Base-by-base conservation (phyloP, 2,797 vertebrate species). In the Cossypha caffra region DNA sequence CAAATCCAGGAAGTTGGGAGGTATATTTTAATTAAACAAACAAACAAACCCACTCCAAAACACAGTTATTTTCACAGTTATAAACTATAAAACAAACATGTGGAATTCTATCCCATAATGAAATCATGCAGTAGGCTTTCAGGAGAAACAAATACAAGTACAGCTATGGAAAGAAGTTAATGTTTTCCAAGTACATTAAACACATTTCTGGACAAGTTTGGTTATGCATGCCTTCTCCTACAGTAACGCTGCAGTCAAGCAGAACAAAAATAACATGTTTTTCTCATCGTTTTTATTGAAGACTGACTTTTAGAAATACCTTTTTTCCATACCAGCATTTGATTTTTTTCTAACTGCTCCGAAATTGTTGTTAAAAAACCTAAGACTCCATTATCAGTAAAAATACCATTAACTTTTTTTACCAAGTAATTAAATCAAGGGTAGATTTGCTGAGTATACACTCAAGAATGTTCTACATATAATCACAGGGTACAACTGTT, bases 141-240 rank as follows among this genome's bases (percentile, higher is more conserved):
- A 31, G 51, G 10, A 86, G 57, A 31, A 86, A 93, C 24, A 91
- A 80, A 67, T 58, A 81, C 48, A 85, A 67, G 57, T 52, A 74
- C n/a, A 88, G 58, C 52, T 74, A 80, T 24, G 69, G 31, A 85
- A 77, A 82, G n/a, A 74, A 95, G 90, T 95, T 97, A 95, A 95
- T 93, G 38, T 94, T 93, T 95, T 86, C 78, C 64, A 91, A 88
- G 54, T 40, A 80, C 38, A 45, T 89, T 87, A 82, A 92, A 87
- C 48, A 81, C 54, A 57, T 47, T 93, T 95, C 75, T 86, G 35
- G 79, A 50, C 90, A 91, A 77, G 72, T 54, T 29, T 72, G 31
- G 89, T 83, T 91, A 95, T 48, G 91, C 93, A 79, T 94, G 85
- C 82, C 76, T 75, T 58, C 85, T 85, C 55, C 45, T 59, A 68